phyloP scores from a whole-genome alignment of 2,888 invertebrate species.

The Rhingia campestris region DNA sequence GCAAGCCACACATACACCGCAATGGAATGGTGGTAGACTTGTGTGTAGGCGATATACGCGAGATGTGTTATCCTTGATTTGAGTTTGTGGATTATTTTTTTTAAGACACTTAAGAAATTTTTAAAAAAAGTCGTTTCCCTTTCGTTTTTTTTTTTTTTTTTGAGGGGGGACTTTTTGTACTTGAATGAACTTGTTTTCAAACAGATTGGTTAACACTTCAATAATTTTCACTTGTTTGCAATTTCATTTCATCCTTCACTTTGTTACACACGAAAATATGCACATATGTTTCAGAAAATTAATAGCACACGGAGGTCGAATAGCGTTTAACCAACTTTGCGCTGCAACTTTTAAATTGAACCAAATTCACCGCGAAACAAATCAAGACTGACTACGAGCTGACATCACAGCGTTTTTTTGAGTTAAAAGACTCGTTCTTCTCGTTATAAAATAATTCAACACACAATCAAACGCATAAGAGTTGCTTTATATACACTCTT shows the following conservation, averaged over 20 bases:
- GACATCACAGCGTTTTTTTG: slow-evolving; percentile 64
- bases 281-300: slow-evolving; percentile 50
- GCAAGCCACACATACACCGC: slow-evolving; percentile 3
- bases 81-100: slow-evolving; percentile 45
- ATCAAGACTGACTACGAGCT: slow-evolving; percentile 69
- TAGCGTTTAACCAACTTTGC: slow-evolving; percentile 16
- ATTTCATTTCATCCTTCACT: slow-evolving; percentile 48
- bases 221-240: slow-evolving; percentile 6
- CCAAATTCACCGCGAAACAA: slow-evolving; percentile 73
- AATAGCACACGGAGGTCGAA: neutral
- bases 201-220: slow-evolving; percentile 17
- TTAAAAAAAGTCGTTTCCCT: slow-evolving; percentile 28
- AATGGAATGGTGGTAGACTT: slow-evolving; percentile 24
- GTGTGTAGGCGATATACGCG: slow-evolving; percentile 38
- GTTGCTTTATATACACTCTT: slow-evolving; percentile 55
- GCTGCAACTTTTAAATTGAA: slow-evolving; percentile 41
- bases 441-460: slow-evolving; percentile 60
- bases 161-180: too few species aligned
- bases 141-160: slow-evolving; percentile 23
- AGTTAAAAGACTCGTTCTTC: slow-evolving; percentile 68
- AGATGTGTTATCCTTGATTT: slow-evolving; percentile 60
- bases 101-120: slow-evolving; percentile 29
- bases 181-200: slow-evolving; percentile 30
- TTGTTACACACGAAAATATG: slow-evolving; percentile 43
- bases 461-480: slow-evolving; percentile 61